A percentile compares a stretch with the other conserved stretches of the same genome.
Evolutionary conservation across 2,113 vertebrate species (phyloP).

Genomic region (Gopherus flavomarginatus): DNA sequence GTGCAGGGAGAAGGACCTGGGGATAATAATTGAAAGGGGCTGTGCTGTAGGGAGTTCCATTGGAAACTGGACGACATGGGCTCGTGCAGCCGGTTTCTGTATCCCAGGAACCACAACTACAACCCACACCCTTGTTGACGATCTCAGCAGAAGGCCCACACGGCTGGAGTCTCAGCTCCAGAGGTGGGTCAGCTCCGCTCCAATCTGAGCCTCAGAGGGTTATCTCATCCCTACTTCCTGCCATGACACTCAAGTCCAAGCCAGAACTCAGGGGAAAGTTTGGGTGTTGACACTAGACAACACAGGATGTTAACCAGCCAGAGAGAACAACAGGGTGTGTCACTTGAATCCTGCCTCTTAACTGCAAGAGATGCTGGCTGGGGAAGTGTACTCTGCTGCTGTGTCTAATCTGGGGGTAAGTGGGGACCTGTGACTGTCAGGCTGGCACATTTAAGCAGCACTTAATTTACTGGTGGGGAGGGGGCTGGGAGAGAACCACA

Average conservation of each 20-base stretch:
- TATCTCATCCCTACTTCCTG: neutral
- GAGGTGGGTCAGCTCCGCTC: neutral
- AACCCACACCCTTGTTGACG: neutral
- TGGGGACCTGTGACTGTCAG: neutral
- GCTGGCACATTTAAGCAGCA: neutral
- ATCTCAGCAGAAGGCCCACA: neutral
- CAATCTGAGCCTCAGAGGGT: neutral
- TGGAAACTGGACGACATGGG: neutral
- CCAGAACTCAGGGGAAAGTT: neutral
- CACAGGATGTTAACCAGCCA: neutral
- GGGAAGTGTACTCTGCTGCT: neutral
- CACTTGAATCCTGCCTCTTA: neutral
- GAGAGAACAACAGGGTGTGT: too few species aligned
- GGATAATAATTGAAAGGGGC: neutral
- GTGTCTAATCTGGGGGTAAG: neutral
- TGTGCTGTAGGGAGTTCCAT: neutral
- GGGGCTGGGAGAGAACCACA: neutral
- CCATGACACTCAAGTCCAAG: neutral
- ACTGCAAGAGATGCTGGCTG: neutral
- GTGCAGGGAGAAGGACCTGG: neutral
- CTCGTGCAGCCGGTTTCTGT: neutral
- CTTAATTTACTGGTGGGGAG: neutral
- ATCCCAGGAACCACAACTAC: neutral
- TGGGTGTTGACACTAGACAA: neutral
- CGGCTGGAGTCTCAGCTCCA: neutral